Percentiles rank a stretch among this genome's conserved stretches.
Conservation (phyloP, 2,797 vertebrate genomes). For the Furcifer pardalis region DNA sequence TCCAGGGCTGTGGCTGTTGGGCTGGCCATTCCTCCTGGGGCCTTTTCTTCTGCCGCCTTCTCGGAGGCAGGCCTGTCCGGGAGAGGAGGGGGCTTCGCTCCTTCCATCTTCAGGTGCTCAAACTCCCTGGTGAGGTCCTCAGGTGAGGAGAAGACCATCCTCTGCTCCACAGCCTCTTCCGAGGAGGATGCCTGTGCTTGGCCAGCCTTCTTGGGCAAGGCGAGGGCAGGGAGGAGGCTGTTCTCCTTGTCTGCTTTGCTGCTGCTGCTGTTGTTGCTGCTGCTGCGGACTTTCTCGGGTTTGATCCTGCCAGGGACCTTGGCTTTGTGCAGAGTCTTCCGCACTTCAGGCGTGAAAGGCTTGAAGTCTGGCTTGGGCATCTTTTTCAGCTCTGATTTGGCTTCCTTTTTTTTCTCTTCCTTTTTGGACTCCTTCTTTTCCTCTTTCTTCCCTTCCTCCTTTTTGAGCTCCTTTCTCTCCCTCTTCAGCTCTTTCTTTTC, state of each 20-base stretch:
- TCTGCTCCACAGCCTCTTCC: constrained; percentile 74
- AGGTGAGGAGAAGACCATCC: constrained; percentile 89
- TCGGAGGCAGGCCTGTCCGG: constrained; percentile 25
- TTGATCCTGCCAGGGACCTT: constrained; percentile 90
- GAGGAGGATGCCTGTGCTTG: constrained; percentile 51
- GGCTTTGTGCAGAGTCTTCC: constrained; percentile 94
- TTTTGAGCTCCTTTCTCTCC: constrained; percentile 89
- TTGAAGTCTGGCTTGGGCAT: constrained; percentile 92
- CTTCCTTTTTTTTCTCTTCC: constrained; percentile 92
- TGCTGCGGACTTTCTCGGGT: constrained; percentile 87
- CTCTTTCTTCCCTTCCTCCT: constrained; percentile 90
- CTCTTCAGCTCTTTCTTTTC: constrained; percentile 96
- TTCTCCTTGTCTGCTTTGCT: constrained; percentile 80
- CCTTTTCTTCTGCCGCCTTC: constrained; percentile 33
- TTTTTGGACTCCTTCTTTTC: constrained; percentile 93
- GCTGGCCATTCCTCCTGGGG: constrained; percentile 51
- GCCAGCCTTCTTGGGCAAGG: constrained; percentile 58
- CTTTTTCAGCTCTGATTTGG: constrained; percentile 90
- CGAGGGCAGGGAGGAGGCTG: too few species aligned
- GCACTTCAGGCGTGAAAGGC: constrained; percentile 95
- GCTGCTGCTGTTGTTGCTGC: too few species aligned
- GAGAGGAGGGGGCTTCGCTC: constrained; percentile 59
- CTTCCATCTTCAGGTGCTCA: constrained; percentile 89
- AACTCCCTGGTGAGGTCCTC: constrained; percentile 98
- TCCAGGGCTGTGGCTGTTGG: constrained; percentile 70